Conservation (phyloP, 2,113 vertebrate genomes). For the Gymnobelideus leadbeateri region DNA sequence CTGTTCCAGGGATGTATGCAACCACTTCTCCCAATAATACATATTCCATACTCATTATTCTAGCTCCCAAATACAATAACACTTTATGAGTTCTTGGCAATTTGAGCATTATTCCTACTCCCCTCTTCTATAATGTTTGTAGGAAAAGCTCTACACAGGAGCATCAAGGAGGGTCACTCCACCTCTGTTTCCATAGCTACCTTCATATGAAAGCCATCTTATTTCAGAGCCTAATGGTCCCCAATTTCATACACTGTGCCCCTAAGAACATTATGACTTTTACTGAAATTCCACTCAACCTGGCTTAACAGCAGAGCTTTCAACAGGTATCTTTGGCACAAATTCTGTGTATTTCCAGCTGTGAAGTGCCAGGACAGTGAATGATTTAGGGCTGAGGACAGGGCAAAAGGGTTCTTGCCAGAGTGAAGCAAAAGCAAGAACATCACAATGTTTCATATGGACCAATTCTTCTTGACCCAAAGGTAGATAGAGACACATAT, state of each 20-base stretch:
- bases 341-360: constrained; percentile 30
- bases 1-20: constrained; percentile 20
- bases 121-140: constrained; percentile 74
- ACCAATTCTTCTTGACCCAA: constrained; percentile 1
- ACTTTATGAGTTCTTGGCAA: constrained; percentile 57
- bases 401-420: constrained; percentile 9
- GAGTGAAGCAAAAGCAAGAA: constrained; percentile 5
- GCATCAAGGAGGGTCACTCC: constrained; percentile 57
- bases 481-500: background rate
- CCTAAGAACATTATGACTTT: constrained; percentile 45
- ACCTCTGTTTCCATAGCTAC: constrained; percentile 68
- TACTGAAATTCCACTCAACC: constrained; percentile 58
- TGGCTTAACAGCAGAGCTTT: constrained; percentile 50
- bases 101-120: constrained; percentile 62
- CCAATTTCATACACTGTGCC: constrained; percentile 60
- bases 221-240: constrained; percentile 59
- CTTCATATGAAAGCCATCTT: constrained; percentile 52
- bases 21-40: constrained; percentile 33
- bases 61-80: constrained; percentile 56
- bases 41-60: background rate
- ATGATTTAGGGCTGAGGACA: constrained; percentile 45
- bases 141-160: constrained; percentile 56
- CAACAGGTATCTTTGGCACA: constrained; percentile 45
- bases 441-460: constrained; percentile 33
- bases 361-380: constrained; percentile 32